A percentile compares a stretch with the other conserved stretches of the same genome.
Evolutionary conservation across 2,113 vertebrate genomes (phyloP).

Genomic region (Perca flavescens): DNA sequence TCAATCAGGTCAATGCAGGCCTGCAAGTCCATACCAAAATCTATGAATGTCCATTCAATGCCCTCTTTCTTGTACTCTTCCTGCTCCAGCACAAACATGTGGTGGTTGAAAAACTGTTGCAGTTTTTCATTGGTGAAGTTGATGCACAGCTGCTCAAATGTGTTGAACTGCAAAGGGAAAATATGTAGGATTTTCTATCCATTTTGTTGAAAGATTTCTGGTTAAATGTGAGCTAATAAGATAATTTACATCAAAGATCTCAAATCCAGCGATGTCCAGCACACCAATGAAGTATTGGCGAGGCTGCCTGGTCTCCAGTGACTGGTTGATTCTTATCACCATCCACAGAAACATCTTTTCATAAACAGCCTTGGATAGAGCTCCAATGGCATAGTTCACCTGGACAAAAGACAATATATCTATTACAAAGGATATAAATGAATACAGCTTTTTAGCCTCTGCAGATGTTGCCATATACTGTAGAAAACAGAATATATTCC

Average conservation of each 20-base stretch:
- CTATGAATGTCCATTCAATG: conserved; percentile 84
- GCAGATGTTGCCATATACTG: not conserved
- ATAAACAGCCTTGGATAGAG: conserved; percentile 83
- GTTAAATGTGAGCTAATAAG: not conserved
- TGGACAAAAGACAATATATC: conserved; percentile 27
- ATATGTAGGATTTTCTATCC: not conserved
- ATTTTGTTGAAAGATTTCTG: not conserved
- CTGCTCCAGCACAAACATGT: conserved; percentile 86
- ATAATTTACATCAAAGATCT: conserved; percentile 81
- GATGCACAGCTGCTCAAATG: conserved; percentile 85
- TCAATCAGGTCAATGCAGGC: conserved; percentile 89
- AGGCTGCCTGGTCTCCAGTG: conserved; percentile 83
- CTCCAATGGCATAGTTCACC: conserved; percentile 79
- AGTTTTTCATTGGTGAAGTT: conserved; percentile 87
- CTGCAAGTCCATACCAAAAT: conserved; percentile 88
- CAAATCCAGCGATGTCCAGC: conserved; percentile 85
- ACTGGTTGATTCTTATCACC: conserved; percentile 85
- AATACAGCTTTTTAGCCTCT: not conserved
- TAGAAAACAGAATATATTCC: not conserved
- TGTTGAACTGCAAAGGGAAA: conserved; percentile 62
- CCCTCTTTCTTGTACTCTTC: conserved; percentile 85
- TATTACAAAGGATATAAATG: not conserved
- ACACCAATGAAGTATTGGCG: conserved; percentile 86
- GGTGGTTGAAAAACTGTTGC: conserved; percentile 86
- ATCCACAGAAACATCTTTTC: conserved; percentile 86